Conservation (phyloP, 2,888 invertebrate species). For the Leptinotarsa peninsularis region DNA sequence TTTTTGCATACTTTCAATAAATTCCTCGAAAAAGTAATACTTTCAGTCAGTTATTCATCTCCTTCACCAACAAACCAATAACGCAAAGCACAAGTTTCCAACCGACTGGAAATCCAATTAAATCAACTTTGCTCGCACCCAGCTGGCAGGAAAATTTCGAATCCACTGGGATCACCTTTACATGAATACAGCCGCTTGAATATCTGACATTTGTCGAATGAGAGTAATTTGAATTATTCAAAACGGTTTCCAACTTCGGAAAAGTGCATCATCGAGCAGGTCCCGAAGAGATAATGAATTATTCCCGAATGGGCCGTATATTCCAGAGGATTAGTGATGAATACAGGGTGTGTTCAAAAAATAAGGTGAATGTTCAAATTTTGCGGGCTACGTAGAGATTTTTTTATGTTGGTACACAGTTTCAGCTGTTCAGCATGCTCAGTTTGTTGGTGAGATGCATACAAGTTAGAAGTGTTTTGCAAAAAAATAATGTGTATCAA, state of each 20-base stretch:
- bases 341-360: no score
- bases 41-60: no score
- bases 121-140: neutral
- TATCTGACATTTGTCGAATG: slow-evolving; percentile 19
- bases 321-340: no score
- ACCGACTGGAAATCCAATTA: slow-evolving; percentile 5
- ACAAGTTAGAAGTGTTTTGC: no score
- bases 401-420: no score
- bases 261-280: neutral
- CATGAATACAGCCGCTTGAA: slow-evolving; percentile 17
- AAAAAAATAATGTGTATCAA: no score
- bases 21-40: neutral
- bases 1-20: no score
- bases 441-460: no score
- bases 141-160: neutral
- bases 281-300: neutral
- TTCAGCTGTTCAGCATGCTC: no score
- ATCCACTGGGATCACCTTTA: neutral
- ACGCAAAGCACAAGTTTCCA: neutral
- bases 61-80: neutral
- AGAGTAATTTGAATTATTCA: slow-evolving; percentile 18
- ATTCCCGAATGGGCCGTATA: neutral
- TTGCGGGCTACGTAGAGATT: no score
- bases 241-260: slow-evolving; percentile 17
- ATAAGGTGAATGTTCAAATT: no score